Percentiles rank a stretch among this genome's conserved stretches.
These are phyloP conservation scores for Chaunax sp. DNA, from an alignment of 2,797 vertebrate genomes.

Conservation along the genomic window DNA sequence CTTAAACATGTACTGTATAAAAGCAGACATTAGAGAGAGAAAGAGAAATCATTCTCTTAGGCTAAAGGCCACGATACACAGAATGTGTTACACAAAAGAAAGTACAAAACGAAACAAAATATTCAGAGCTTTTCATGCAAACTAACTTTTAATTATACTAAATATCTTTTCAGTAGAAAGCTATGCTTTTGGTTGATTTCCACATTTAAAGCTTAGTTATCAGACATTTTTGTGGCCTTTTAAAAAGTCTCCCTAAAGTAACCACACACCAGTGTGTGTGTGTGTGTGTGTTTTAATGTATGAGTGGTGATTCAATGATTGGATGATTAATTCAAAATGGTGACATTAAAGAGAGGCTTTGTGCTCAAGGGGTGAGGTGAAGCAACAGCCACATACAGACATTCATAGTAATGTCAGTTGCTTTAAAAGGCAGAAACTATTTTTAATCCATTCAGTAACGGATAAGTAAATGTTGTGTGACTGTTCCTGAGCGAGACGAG, in stretches of 20 bases:
- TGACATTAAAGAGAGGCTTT: slow-evolving; percentile 59
- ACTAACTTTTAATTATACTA: neutral
- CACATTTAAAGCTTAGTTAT: slow-evolving; percentile 2
- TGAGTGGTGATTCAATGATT: slow-evolving; percentile 58
- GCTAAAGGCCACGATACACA: slow-evolving; percentile 2
- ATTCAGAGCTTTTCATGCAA: slow-evolving; percentile 7
- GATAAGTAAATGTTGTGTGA: slow-evolving; percentile 66
- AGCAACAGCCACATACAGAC: slow-evolving; percentile 33
- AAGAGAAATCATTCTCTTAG: slow-evolving; percentile 11
- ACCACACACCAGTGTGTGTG: slow-evolving; percentile 16
- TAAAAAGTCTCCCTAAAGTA: neutral
- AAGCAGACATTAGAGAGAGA: slow-evolving; percentile 25
- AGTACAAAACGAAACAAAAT: neutral
- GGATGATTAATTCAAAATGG: slow-evolving; percentile 73
- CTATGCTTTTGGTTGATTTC: slow-evolving; percentile 1
- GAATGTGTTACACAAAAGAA: neutral
- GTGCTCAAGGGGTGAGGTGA: slow-evolving; percentile 34
- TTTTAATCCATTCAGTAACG: slow-evolving; percentile 73
- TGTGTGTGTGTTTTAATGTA: slow-evolving; percentile 14
- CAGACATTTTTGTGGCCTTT: slow-evolving; percentile 10
- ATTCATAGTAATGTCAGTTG: slow-evolving; percentile 38
- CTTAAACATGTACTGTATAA: neutral
- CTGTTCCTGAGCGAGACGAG: slow-evolving; percentile 58
- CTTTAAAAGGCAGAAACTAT: slow-evolving; percentile 42
- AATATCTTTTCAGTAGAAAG: neutral